Conservation (phyloP, 2,113 vertebrate genomes). For the Setophaga kirtlandii region DNA sequence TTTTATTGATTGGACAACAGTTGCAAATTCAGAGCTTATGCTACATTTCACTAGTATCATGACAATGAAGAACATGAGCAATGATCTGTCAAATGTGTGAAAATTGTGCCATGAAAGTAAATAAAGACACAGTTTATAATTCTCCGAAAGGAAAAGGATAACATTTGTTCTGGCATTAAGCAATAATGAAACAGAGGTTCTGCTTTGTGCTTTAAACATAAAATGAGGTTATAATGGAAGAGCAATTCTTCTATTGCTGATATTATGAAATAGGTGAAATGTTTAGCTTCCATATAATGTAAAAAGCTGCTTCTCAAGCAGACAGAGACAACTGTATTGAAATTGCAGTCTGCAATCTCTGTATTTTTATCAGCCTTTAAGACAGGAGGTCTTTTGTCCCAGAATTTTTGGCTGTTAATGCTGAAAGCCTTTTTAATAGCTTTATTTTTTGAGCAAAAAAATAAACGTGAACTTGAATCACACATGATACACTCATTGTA, state of each 20-base stretch:
- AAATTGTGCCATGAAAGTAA: conserved; percentile 69
- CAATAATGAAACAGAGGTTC: conserved; percentile 55
- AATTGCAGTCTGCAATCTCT: not conserved
- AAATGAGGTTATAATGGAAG: not conserved
- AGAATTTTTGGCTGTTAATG: not conserved
- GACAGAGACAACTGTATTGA: not conserved
- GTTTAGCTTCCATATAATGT: not conserved
- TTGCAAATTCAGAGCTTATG: conserved; percentile 63
- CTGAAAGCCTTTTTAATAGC: not conserved
- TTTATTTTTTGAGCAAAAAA: not conserved
- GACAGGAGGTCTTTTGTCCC: not conserved
- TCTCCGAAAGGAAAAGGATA: conserved; percentile 57
- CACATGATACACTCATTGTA: not conserved
- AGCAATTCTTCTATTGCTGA: conserved; percentile 8
- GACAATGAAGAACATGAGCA: conserved; percentile 71
- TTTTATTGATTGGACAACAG: conserved; percentile 47
- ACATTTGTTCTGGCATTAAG: conserved; percentile 71
- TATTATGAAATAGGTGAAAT: conserved; percentile 13
- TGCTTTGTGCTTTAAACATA: conserved; percentile 22
- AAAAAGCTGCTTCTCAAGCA: not conserved
- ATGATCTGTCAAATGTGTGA: conserved; percentile 64
- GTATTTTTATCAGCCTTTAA: not conserved
- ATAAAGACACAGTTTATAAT: conserved; percentile 71
- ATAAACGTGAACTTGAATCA: accelerated
- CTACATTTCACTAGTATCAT: conserved; percentile 74